These are phyloP conservation scores for Cottoperca gobio DNA, from an alignment of 2,797 vertebrate genomes.

Conservation along the genomic window DNA sequence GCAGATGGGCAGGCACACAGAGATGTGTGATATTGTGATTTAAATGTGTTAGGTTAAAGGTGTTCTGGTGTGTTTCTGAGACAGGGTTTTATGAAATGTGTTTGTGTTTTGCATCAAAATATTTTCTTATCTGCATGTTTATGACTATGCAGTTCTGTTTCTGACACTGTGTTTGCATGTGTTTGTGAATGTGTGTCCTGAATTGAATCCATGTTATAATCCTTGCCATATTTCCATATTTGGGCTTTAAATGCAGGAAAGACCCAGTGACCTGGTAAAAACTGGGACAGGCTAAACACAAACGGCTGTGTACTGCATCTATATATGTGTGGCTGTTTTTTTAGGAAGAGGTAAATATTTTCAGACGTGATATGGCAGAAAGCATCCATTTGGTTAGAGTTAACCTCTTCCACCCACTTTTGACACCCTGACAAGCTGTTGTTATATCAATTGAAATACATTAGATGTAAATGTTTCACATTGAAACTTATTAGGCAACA, in stretches of 20 bases:
- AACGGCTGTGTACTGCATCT: neutral
- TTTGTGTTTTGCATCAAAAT: constrained; percentile 1
- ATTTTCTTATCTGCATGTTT: constrained; percentile 13
- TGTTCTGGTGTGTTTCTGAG: constrained; percentile 4
- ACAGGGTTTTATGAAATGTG: neutral
- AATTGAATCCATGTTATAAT: constrained; percentile 60
- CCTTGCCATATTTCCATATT: constrained; percentile 66
- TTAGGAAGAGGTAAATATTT: constrained; percentile 17
- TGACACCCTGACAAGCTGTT: no score
- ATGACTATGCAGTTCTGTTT: constrained; percentile 3
- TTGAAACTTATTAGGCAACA: constrained; percentile 7
- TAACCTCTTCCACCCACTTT: no score
- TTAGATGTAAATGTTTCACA: no score
- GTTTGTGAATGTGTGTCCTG: constrained; percentile 19
- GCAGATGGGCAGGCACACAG: constrained; percentile 27
- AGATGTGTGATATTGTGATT: neutral
- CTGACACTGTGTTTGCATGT: neutral
- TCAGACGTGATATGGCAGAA: neutral
- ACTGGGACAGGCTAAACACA: constrained; percentile 53
- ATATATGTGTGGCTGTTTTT: constrained; percentile 18
- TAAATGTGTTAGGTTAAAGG: constrained; percentile 20
- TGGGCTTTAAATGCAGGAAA: constrained; percentile 50
- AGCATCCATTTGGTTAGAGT: neutral
- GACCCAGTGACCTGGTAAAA: constrained; percentile 73
- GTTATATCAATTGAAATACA: no score